Evolutionary conservation across 2,888 invertebrate genomes (phyloP), one percentile per base, ranked within the genome.

Genomic region (Lydus trimaculatus): DNA sequence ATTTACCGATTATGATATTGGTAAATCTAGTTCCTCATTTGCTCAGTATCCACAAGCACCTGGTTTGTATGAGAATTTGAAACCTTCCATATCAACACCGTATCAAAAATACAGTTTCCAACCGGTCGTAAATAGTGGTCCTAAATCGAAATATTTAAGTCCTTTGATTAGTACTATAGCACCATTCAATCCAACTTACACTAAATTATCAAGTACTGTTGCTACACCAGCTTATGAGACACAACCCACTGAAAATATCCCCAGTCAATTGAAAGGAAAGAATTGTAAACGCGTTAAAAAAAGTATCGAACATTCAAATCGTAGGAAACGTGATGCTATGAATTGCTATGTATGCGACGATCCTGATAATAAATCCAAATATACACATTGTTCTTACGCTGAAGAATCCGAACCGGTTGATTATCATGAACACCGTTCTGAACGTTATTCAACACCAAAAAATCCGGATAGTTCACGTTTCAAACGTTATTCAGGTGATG

Each of bases 261-360:
- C 81, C 7, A 76, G 73, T 61, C 72, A 74, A 36, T 69, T 77
- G 31, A 74, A 76, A 48, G 73, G 75, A 9, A 80, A 89, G 71
- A 88, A 89, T 74, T 94, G 93, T 75, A 88, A 89, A 76, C 88
- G 89, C 79, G 87, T 91, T 0, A 84, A 87, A 65, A 90, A 88
- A 77, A 89, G 90, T 70, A 77, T 82, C 6, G 77, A 81, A 4
- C 72, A 78, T 60, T 70, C 76, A 15, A 77, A 80, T 2, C 67
- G 78, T 28, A 75, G 77, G 31, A 74, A 78, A 33, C 74, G 79
- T n/a, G 76, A 85, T 69, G 84, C 85, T 1, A 86, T 87, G 81
- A 87, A 85, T 63, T 89, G 89, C 75, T 86, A 85, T 65, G 84
- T 89, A 0, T 90, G 90, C 76, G 86, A 86, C 72, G 87, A 89